phyloP scores from a whole-genome alignment of 2,113 vertebrate species.

The Sylvietta virens region DNA sequence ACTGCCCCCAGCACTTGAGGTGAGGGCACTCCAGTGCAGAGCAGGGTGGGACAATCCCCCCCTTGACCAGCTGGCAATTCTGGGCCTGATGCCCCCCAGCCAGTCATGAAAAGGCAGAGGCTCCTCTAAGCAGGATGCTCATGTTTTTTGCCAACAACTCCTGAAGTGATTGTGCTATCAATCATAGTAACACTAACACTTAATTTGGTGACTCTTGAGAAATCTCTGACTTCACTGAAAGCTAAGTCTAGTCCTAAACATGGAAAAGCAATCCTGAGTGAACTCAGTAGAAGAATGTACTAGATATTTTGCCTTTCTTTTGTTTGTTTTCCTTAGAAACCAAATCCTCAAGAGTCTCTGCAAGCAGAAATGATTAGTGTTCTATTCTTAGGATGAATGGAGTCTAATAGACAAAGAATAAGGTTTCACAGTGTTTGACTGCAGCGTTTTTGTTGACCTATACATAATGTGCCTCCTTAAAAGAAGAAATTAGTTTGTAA shows the following conservation, averaged over 20 bases:
- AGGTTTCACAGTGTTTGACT: slow-evolving; percentile 30
- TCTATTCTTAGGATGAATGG: slow-evolving; percentile 60
- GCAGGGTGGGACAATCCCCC: accelerated
- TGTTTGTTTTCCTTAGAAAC: slow-evolving; percentile 58
- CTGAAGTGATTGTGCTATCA: not conserved
- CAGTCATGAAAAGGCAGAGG: not conserved
- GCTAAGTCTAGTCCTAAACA: slow-evolving; percentile 22
- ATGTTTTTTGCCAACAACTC: not conserved
- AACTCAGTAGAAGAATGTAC: slow-evolving; percentile 35
- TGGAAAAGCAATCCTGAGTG: slow-evolving; percentile 39
- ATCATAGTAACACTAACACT: not conserved
- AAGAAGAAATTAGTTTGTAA: not conserved
- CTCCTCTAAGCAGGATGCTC: not conserved
- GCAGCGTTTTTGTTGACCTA: slow-evolving; percentile 43
- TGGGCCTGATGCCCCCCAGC: too few relatives aligned
- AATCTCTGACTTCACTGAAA: not conserved
- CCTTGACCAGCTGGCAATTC: accelerated
- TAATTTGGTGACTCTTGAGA: not conserved
- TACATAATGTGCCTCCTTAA: not conserved
- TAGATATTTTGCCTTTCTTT: slow-evolving; percentile 36
- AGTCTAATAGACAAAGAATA: slow-evolving; percentile 42
- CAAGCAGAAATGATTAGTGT: slow-evolving; percentile 63
- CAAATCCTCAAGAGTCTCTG: slow-evolving; percentile 46
- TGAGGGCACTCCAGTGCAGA: not conserved
- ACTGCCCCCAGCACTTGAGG: not conserved